These are phyloP conservation scores for Apodemus speciosus DNA, from an alignment of 2,113 vertebrate species.

Conservation along the genomic window DNA sequence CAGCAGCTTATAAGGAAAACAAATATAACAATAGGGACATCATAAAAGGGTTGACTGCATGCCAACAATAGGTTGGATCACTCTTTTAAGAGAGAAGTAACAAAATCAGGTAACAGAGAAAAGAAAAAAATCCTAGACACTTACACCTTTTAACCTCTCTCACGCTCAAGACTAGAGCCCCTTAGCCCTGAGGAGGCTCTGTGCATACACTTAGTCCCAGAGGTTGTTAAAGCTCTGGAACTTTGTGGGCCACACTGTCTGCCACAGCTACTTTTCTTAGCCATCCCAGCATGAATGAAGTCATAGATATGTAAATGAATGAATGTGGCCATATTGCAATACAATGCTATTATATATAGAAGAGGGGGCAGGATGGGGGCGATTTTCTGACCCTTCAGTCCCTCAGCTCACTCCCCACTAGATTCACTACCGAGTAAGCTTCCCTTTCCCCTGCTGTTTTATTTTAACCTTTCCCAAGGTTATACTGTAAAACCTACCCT, in stretches of 20 bases:
- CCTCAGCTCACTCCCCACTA: not conserved
- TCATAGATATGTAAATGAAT: not conserved
- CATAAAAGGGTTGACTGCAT: not conserved
- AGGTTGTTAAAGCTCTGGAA: conserved; percentile 35
- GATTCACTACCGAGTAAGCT: conserved; percentile 4
- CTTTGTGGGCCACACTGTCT: not conserved
- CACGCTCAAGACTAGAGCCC: not conserved
- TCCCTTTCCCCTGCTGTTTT: conserved; percentile 1
- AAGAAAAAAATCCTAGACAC: not conserved
- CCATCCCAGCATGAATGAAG: not conserved
- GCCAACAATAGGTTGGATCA: not conserved
- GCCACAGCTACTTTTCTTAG: not conserved
- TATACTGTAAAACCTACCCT: conserved; percentile 31
- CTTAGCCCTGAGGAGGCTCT: conserved; percentile 3
- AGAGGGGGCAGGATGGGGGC: not conserved
- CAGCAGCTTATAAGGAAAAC: not conserved
- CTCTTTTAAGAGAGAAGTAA: conserved; percentile 39
- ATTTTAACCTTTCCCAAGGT: conserved; percentile 26
- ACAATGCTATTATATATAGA: conserved; percentile 40
- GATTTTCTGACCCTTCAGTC: not conserved
- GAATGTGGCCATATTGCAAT: conserved; percentile 1
- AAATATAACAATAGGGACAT: conserved; percentile 18
- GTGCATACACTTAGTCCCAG: not conserved
- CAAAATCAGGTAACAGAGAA: conserved; percentile 28
- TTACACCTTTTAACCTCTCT: not conserved